A percentile compares a stretch with the other conserved stretches of the same genome.
Evolutionary conservation across 2,888 invertebrate species (phyloP).

Genomic region (Scaptomyza parva): DNA sequence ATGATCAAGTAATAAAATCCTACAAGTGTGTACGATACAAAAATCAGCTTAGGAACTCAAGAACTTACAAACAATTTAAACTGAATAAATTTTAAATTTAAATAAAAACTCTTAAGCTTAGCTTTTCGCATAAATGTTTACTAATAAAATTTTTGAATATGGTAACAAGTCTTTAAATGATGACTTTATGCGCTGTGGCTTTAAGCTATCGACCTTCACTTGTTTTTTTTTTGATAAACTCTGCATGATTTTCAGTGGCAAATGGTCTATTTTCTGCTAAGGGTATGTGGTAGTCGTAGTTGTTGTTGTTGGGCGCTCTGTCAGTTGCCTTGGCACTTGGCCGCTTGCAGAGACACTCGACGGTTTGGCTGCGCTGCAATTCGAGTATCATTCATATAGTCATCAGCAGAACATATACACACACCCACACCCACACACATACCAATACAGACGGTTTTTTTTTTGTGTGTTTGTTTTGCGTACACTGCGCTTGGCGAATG

Average conservation of each 20-base stretch:
- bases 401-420: slow-evolving; percentile 34
- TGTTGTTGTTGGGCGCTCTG: slow-evolving; percentile 9
- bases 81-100: too few relatives aligned
- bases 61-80: too few relatives aligned
- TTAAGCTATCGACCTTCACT: background rate
- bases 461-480: slow-evolving; percentile 55
- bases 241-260: background rate
- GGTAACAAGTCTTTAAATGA: background rate
- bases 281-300: background rate
- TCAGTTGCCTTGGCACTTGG: slow-evolving; percentile 26
- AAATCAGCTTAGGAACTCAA: too few relatives aligned
- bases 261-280: background rate
- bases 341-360: slow-evolving; percentile 33
- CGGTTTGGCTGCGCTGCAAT: slow-evolving; percentile 39
- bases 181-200: background rate
- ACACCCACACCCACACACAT: background rate
- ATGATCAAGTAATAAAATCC: background rate
- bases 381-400: slow-evolving; percentile 61
- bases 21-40: too few relatives aligned
- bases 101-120: background rate
- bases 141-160: background rate
- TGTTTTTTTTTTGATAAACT: background rate
- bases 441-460: slow-evolving; percentile 22
- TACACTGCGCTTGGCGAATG: slow-evolving; percentile 55
- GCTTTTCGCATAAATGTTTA: background rate